Evolutionary conservation across 2,888 invertebrate genomes (phyloP), one percentile per base, ranked within the genome.

Genomic region (Pristionchus entomophagus): DNA sequence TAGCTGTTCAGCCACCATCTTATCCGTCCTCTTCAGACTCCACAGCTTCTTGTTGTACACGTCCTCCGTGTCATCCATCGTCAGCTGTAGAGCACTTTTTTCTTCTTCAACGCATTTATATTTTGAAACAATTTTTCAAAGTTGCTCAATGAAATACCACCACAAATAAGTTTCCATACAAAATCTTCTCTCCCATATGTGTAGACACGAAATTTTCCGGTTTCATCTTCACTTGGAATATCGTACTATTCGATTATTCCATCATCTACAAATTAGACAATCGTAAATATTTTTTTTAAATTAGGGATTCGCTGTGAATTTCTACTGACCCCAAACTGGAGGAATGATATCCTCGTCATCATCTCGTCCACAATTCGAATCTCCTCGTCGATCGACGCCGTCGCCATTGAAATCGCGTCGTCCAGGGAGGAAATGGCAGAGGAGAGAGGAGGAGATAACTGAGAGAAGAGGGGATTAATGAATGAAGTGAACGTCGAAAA

Each of bases 11-110:
- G 73, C 84, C 5, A 84, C 73, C 73, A 84, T 69, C 26, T 41
- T 49, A 38, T 84, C 65, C 19, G 53, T 65, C 22, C 84, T 51
- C 35, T 51, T 32, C 65, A 62, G 29, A 32, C 49, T 32, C 84
- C 84, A 84, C 84, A 65, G 22, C 22, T 82, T 45, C 59, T 41
- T 56, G 59, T n/a, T 17, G 10, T 59, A n/a, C 3, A 10, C 41
- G n/a, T 59, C 82, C 41, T 51, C n/a, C 3, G 8, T 1, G 4
- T 29, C 38, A 0, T 82, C 59, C 22, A 93, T 96, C 96, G 86
- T 98, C 32, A 59, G 6, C 59, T 78, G 26, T 12, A 38, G 5
- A 12, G 19, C n/a, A n/a, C n/a, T n/a, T n/a, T n/a, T n/a, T n/a
- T n/a, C n/a, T n/a, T n/a, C n/a, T n/a, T n/a, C n/a, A n/a, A n/a